These are phyloP conservation scores for Carollia perspicillata DNA, from an alignment of 2,113 vertebrate species.

Conservation along the genomic window DNA sequence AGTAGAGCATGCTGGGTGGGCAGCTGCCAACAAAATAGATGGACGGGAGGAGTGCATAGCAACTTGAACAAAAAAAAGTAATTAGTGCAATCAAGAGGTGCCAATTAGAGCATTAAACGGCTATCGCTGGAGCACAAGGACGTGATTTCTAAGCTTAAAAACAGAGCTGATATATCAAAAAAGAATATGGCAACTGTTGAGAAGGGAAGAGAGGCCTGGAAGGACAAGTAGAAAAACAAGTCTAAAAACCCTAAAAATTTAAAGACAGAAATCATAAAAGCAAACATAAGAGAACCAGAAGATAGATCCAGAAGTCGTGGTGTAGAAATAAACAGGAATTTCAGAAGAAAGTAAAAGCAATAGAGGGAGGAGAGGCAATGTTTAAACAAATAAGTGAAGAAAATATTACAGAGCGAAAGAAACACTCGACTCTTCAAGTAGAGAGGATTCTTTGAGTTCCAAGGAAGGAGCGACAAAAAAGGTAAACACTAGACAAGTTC, in stretches of 20 bases:
- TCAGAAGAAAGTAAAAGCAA: neutral
- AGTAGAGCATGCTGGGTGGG: neutral
- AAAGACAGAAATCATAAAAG: neutral
- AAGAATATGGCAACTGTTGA: neutral
- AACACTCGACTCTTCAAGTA: neutral
- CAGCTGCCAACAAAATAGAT: neutral
- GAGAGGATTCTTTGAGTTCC: slow-evolving; percentile 42
- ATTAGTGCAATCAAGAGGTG: neutral
- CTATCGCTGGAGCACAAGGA: neutral
- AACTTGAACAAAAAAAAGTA: neutral
- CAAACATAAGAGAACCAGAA: neutral
- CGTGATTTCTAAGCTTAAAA: neutral
- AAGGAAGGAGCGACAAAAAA: neutral
- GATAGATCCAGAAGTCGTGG: neutral
- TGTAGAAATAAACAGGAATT: neutral
- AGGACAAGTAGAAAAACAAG: neutral
- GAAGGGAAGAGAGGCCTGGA: neutral
- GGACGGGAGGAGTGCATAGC: neutral
- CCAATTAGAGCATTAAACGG: neutral
- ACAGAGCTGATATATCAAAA: neutral
- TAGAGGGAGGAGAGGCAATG: neutral
- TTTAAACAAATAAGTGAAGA: slow-evolving; percentile 17
- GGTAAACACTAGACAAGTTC: neutral
- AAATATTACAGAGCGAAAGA: neutral
- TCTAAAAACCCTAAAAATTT: neutral